Evolutionary conservation across 1,140 invertebrate species (phyloP).

Genomic region (Ceratina japonica): DNA sequence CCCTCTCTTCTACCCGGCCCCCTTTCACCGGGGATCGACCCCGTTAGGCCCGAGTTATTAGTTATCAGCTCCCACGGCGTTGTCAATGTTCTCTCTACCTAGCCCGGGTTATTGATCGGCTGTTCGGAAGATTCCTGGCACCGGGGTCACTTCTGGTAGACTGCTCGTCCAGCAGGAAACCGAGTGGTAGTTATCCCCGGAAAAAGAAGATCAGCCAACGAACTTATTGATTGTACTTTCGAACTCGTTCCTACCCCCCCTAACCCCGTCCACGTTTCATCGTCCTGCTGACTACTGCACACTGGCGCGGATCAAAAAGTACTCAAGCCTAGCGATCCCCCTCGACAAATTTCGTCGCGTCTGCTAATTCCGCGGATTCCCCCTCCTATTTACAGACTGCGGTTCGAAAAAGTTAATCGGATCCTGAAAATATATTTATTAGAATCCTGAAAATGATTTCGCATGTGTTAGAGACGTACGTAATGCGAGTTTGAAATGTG

Average conservation of each 20-base stretch:
- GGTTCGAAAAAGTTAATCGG: background rate
- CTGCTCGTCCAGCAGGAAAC: constrained; percentile 64
- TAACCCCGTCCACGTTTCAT: background rate
- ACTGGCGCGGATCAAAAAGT: constrained; percentile 32
- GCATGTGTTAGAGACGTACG: background rate
- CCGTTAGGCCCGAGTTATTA: constrained; percentile 32
- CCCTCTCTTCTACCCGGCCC: background rate
- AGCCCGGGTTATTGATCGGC: constrained; percentile 66
- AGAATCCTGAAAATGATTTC: too few relatives aligned
- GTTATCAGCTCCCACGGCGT: constrained; percentile 19
- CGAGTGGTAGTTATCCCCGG: constrained; percentile 59
- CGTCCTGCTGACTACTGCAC: constrained; percentile 61
- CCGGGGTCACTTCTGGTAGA: constrained; percentile 61
- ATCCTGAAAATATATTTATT: too few relatives aligned
- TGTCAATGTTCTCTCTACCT: constrained; percentile 41
- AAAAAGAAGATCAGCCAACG: constrained; percentile 61
- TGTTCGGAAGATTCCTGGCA: constrained; percentile 66
- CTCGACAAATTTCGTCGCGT: constrained; percentile 33
- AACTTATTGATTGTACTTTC: constrained; percentile 64
- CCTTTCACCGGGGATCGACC: constrained; percentile 8
- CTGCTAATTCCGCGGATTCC: background rate
- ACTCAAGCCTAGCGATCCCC: constrained; percentile 24
- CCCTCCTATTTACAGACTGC: background rate
- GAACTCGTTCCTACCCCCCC: constrained; percentile 45
- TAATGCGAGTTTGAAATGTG: background rate